Base-by-base conservation (phyloP, 2,888 invertebrate genomes). In the Lamellibrachia columna region DNA sequence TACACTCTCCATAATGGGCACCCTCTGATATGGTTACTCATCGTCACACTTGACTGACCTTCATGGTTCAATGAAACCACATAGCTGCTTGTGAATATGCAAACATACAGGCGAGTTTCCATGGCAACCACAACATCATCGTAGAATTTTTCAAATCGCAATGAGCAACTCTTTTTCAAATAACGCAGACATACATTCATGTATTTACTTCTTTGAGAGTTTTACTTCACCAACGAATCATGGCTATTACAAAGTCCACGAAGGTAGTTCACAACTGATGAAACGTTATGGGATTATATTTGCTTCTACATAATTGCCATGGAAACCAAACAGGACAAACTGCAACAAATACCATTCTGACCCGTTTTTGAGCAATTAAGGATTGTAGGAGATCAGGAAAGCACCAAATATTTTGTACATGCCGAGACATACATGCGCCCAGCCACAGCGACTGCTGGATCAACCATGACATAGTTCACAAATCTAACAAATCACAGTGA, bases 301-400 rank as follows among this genome's bases (percentile, higher is more conserved):
- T 15, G 75, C n/a, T 75, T 75, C 22, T 15, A 75, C 9, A 9
- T 55, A 9, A 9, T 55, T 55, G 9, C 75, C 11, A 22, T 6
- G 75, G 75, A 75, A 75, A 75, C 75, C 75, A 75, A 22, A 75
- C 75, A 75, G 75, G 60, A 75, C 15, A 75, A 22, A 22, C 15
- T 58, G 7, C n/a, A n/a, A 15, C 75, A 75, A 75, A 75, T 6
- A 75, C 75, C 6, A 75, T 75, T 75, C 75, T 22, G 75, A n/a
- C 75, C n/a, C n/a, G 75, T 75, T 75, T 75, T 75, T 75, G 22
- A 75, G 75, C 75, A 75, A 75, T 75, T 75, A 75, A 75, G n/a
- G 75, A 22, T 22, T 15, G 3, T 6, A 75, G 75, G 22, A 75
- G 4, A 75, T 15, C 75, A 60, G 60, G 15, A 60, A 60, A 60